phyloP scores from a whole-genome alignment of 1,140 invertebrate genomes.

The Sminthurides bifidus region DNA sequence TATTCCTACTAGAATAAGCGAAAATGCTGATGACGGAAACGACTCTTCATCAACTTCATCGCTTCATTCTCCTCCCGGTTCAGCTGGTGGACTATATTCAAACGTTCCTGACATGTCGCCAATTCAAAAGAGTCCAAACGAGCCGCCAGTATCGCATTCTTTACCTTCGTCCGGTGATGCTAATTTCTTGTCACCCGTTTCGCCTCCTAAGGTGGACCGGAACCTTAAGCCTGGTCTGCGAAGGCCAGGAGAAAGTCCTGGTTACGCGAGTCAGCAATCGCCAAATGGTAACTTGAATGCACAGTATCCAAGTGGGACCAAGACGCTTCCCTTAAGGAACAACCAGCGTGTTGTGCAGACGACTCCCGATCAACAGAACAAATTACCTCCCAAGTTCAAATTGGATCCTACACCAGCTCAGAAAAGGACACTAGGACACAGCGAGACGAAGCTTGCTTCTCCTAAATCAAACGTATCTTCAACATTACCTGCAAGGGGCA shows the following conservation, averaged over 20 bases:
- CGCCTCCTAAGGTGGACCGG: slow-evolving; percentile 60
- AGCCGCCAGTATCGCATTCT: slow-evolving; percentile 16
- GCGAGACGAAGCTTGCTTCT: slow-evolving; percentile 2
- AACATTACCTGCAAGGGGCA: slow-evolving; percentile 11
- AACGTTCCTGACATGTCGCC: slow-evolving; percentile 33
- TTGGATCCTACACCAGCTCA: slow-evolving; percentile 22
- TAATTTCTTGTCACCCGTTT: slow-evolving; percentile 37
- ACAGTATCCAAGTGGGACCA: slow-evolving; percentile 11
- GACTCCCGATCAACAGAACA: background rate
- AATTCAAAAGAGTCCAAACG: slow-evolving; percentile 35
- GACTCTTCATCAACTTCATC: slow-evolving; percentile 37
- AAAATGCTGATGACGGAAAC: slow-evolving; percentile 32
- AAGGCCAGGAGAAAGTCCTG: slow-evolving; percentile 4
- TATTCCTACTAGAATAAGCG: slow-evolving; percentile 43
- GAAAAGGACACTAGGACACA: slow-evolving; percentile 5
- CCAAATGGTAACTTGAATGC: background rate
- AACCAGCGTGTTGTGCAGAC: background rate
- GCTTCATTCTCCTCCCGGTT: slow-evolving; percentile 22
- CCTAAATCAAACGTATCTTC: slow-evolving; percentile 12
- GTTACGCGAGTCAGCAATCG: slow-evolving; percentile 1
- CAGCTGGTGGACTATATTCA: slow-evolving; percentile 28
- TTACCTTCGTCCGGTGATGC: slow-evolving; percentile 5
- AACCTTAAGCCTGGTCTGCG: slow-evolving; percentile 55
- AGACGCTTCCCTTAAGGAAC: slow-evolving; percentile 21
- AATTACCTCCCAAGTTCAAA: slow-evolving; percentile 3